Evolutionary conservation across 2,888 invertebrate species (phyloP).

Genomic region (Lasioglossum oenotherae): DNA sequence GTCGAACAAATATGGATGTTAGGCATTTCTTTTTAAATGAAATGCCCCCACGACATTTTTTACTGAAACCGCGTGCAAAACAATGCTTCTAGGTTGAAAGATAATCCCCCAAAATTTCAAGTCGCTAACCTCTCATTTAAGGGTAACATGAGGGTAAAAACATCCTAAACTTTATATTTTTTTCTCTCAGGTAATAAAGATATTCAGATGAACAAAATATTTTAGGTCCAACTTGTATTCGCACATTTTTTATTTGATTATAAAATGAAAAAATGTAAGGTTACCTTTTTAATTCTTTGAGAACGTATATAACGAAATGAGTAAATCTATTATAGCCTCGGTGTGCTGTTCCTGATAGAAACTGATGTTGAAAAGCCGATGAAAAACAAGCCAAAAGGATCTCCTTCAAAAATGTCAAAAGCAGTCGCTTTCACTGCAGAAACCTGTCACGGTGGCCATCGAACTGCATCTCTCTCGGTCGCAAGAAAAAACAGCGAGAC

Average conservation of each 20-base stretch:
- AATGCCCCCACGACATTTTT: too few species aligned
- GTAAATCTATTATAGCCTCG: neutral
- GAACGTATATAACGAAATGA: neutral
- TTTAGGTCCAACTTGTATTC: neutral
- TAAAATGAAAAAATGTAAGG: neutral
- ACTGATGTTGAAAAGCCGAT: conserved; percentile 12
- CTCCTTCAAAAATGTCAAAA: conserved; percentile 38
- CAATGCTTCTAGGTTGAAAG: too few species aligned
- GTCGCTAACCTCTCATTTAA: too few species aligned
- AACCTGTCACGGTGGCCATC: conserved; percentile 26
- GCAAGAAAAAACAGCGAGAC: conserved; percentile 12
- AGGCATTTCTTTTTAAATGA: too few species aligned
- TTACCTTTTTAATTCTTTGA: neutral
- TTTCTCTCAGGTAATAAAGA: too few species aligned
- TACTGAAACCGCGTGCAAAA: too few species aligned
- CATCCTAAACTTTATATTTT: too few species aligned
- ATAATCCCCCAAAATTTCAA: too few species aligned
- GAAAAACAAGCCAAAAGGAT: conserved; percentile 16
- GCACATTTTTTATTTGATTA: neutral
- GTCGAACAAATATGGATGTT: too few species aligned
- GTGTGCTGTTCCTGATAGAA: neutral
- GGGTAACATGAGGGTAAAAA: too few species aligned
- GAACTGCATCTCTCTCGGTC: conserved; percentile 2
- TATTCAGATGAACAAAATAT: too few species aligned
- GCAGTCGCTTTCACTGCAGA: conserved; percentile 46